These are phyloP conservation scores for Eretmocerus hayati DNA, from an alignment of 2,888 invertebrate genomes.

Conservation along the genomic window DNA sequence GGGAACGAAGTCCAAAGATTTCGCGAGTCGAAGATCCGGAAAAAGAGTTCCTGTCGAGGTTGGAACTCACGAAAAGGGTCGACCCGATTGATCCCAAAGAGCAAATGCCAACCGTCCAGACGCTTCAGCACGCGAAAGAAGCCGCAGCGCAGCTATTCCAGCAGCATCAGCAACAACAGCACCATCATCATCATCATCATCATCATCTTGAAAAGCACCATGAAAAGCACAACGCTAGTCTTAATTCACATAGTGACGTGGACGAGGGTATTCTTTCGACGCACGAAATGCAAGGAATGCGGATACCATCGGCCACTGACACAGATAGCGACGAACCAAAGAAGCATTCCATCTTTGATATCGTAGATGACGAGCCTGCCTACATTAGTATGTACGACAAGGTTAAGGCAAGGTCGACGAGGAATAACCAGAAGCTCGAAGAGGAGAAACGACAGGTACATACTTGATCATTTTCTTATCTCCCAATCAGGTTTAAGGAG, in stretches of 20 bases:
- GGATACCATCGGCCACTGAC: slow-evolving; percentile 43
- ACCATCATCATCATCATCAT: slow-evolving; percentile 23
- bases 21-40: slow-evolving; percentile 39
- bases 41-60: slow-evolving; percentile 39
- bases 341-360: slow-evolving; percentile 87
- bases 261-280: slow-evolving; percentile 40
- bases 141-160: slow-evolving; percentile 23
- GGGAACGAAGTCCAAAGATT: slow-evolving; percentile 41
- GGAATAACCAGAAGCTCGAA: slow-evolving; percentile 87
- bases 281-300: slow-evolving; percentile 38
- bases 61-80: slow-evolving; percentile 37
- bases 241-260: slow-evolving; percentile 38
- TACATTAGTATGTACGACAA: slow-evolving; percentile 98
- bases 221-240: slow-evolving; percentile 31
- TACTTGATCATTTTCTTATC: background rate
- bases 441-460: slow-evolving; percentile 77
- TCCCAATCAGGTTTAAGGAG: background rate
- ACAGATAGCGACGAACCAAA: slow-evolving; percentile 77
- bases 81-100: slow-evolving; percentile 35
- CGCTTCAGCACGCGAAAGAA: slow-evolving; percentile 29
- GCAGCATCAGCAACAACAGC: slow-evolving; percentile 31
- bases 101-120: slow-evolving; percentile 26
- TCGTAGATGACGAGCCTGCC: slow-evolving; percentile 79
- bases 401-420: slow-evolving; percentile 87
- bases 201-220: slow-evolving; percentile 31